Base-by-base conservation (phyloP, 2,888 invertebrate genomes). In the Phrixothrix hirtus region DNA sequence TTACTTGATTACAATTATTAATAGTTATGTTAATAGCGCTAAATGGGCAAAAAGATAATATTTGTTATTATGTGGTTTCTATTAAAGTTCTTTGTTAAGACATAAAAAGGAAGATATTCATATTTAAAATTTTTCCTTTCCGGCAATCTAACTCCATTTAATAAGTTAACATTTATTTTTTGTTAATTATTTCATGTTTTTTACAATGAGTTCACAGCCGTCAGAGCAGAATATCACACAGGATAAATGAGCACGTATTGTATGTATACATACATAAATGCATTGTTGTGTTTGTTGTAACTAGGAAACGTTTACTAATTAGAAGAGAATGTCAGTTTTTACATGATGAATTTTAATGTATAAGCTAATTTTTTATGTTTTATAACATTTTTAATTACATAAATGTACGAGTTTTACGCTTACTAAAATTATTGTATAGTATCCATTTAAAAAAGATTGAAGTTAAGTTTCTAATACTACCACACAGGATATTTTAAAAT, bases 221-320 rank as follows among this genome's bases (percentile, higher is more conserved):
- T 16, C 38, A 15, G 44, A 32, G 11, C 38, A 42, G 37, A 43
- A 38, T 44, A 50, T 50, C 50, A 50, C 50, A 50, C 50, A 43
- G 30, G 37, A 50, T 32, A 50, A 37, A 43, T 31, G 43, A 37
- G 36, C 36, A 43, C 27, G 39, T 48, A 41, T 48, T 48, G 41
- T 44, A 30, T 44, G 21, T 38, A 32, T 50, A 36, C 38, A 17
- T 34, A 48, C 36, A 43, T 29, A n/a, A n/a, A 37, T 30, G 30
- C 43, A 37, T 44, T 50, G 36, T 43, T 35, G 35, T 48, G 29
- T 41, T 41, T 27, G 36, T 29, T 16, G 10, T 42, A 48, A 37
- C 45, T 48, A 41, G 41, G 41, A 41, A 48, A 48, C 41, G 41
- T 35, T 48, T 38, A 46, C 31, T 51, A 51, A 51, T 51, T 51